Evolutionary conservation across 2,113 vertebrate species (phyloP).

Genomic region (Noctilio leporinus): DNA sequence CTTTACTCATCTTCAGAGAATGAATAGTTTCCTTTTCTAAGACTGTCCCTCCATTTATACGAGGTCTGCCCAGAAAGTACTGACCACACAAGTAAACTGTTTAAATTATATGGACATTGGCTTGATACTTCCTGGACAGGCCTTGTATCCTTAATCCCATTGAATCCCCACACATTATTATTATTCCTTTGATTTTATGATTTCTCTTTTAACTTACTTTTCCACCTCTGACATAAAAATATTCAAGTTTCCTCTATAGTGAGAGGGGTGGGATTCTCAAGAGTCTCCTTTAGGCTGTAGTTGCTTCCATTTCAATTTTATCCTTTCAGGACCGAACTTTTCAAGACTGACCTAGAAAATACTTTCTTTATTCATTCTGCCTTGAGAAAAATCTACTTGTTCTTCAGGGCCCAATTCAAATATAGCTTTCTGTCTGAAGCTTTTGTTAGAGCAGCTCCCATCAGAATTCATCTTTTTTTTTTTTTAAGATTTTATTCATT

Average conservation of each 20-base stretch:
- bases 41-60: background rate
- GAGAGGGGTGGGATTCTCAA: background rate
- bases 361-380: conserved; percentile 15
- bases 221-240: background rate
- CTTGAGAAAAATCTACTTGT: conserved; percentile 40
- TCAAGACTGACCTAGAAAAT: conserved; percentile 36
- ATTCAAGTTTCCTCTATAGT: background rate
- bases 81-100: too few relatives aligned
- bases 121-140: too few relatives aligned
- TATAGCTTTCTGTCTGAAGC: background rate
- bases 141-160: background rate
- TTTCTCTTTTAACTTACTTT: conserved; percentile 14
- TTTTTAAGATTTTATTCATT: too few relatives aligned
- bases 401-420: conserved; percentile 36
- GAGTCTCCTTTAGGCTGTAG: background rate
- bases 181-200: background rate
- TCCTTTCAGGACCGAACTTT: conserved; percentile 30
- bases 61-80: too few relatives aligned
- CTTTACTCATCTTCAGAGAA: background rate
- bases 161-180: background rate
- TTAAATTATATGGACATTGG: too few relatives aligned
- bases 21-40: background rate
- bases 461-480: conserved; percentile 9
- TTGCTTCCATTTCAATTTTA: conserved; percentile 35
- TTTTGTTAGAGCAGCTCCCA: conserved; percentile 26